A percentile compares a stretch with the other conserved stretches of the same genome.
phyloP scores from a whole-genome alignment of 2,888 invertebrate genomes.

The Lissonota sp. region DNA sequence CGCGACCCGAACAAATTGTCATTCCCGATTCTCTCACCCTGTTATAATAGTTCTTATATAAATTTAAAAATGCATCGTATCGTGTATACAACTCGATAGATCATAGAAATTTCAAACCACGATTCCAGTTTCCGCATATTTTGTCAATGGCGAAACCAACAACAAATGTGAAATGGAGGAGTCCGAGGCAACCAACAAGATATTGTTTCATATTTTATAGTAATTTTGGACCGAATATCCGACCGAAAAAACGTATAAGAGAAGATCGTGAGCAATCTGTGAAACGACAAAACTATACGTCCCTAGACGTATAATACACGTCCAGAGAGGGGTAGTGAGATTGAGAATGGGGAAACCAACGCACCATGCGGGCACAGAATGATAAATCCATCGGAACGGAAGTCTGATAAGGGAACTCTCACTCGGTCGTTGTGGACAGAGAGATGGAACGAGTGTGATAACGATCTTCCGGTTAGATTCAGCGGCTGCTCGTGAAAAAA shows the following conservation, averaged over 20 bases:
- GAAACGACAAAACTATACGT: conserved; percentile 17
- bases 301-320: conserved; percentile 1
- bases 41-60: conserved; percentile 35
- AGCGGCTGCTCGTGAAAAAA: conserved; percentile 5
- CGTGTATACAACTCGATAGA: conserved; percentile 24
- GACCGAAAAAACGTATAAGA: not conserved
- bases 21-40: conserved; percentile 49
- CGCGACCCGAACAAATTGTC: conserved; percentile 49
- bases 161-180: not conserved
- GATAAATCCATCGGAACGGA: conserved; percentile 40
- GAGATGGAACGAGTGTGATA: conserved; percentile 38
- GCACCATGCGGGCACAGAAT: conserved; percentile 42
- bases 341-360: conserved; percentile 9
- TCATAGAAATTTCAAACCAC: conserved; percentile 7
- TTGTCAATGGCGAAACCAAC: not conserved
- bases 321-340: not conserved
- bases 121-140: conserved; percentile 36
- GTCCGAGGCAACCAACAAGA: not conserved
- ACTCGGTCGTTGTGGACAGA: conserved; percentile 10
- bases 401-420: conserved; percentile 19
- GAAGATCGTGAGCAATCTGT: conserved; percentile 17
- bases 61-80: conserved; percentile 36
- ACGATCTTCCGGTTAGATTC: conserved; percentile 27
- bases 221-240: not conserved
- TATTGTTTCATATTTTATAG: not conserved